Evolutionary conservation across 2,113 vertebrate genomes (phyloP), one percentile per base, ranked within the genome.

Genomic region (Cyanocitta stelleri): DNA sequence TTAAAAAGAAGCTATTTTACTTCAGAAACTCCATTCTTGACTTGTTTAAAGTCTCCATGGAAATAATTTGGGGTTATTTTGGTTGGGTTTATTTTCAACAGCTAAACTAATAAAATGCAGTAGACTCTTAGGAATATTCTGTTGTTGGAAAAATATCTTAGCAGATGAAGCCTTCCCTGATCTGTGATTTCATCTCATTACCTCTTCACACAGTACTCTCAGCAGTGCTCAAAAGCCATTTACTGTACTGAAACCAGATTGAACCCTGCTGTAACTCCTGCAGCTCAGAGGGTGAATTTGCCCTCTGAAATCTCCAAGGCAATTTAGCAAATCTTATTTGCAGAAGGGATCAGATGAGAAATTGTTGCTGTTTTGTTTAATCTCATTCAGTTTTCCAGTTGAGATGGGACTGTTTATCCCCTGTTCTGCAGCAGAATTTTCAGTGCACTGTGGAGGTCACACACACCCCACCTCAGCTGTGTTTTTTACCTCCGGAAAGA

Each of bases 291-390:
- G 37, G 61, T 62, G 64, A 74, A 67, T 88, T 80, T 61, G 24
- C 58, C 68, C 48, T 59, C 80, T 87, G 80, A 41, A 88, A 75
- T 71, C 90, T 91, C 66, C 59, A 15, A 73, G 51, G 66, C 71
- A 91, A 26, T 91, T 93, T 51, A 69, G 26, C 51, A 92, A 95
- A 71, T 55, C 33, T 84, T 39, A 74, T 83, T 82, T 83, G 44
- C 48, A 51, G 79, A 64, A 77, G 23, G 75, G 35, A 52, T 88
- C 59, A 51, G 72, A 62, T 90, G 82, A 88, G 75, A 74, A 95
- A 67, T 69, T 43, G 63, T 77, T 86, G 43, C 75, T 66, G 27
- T 74, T 85, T n/a, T 74, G 8, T 46, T 76, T 91, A 59, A 83
- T 83, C 56, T 85, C 35, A 20, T 84, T 74, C 61, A 26, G 0